Evolutionary conservation across 2,113 vertebrate species (phyloP).

Genomic region (Rousettus leschenaultii): DNA sequence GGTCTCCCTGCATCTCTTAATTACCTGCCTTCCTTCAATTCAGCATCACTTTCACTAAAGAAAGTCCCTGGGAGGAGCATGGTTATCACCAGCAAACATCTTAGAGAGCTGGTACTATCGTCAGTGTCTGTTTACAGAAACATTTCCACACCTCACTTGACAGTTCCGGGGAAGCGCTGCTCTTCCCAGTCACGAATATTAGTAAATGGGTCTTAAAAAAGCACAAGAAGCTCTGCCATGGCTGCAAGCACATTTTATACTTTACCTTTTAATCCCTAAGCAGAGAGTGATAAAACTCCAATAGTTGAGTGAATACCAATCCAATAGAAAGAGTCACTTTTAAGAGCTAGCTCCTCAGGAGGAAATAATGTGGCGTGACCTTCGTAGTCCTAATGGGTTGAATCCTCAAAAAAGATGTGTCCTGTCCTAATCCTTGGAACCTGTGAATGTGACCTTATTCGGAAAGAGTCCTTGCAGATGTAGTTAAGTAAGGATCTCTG

Average conservation of each 20-base stretch:
- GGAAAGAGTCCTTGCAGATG: background rate
- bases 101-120: background rate
- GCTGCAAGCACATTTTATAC: background rate
- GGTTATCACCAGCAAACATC: background rate
- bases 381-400: background rate
- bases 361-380: background rate
- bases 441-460: background rate
- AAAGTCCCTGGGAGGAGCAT: background rate
- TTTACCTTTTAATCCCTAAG: background rate
- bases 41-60: background rate
- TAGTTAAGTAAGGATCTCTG: background rate
- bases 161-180: slow-evolving; percentile 18
- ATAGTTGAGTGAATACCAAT: background rate
- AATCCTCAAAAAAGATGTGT: background rate
- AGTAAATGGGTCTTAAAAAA: background rate
- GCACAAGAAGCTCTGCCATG: background rate
- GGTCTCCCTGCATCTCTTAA: background rate
- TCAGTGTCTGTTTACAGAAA: slow-evolving; percentile 20
- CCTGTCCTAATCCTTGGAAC: background rate
- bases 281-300: background rate
- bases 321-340: background rate
- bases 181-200: background rate
- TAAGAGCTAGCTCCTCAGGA: background rate
- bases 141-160: background rate
- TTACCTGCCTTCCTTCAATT: background rate